Percentiles rank a stretch among this genome's conserved stretches.
phyloP scores from a whole-genome alignment of 2,113 vertebrate genomes.

The Actenoides lindsayi region DNA sequence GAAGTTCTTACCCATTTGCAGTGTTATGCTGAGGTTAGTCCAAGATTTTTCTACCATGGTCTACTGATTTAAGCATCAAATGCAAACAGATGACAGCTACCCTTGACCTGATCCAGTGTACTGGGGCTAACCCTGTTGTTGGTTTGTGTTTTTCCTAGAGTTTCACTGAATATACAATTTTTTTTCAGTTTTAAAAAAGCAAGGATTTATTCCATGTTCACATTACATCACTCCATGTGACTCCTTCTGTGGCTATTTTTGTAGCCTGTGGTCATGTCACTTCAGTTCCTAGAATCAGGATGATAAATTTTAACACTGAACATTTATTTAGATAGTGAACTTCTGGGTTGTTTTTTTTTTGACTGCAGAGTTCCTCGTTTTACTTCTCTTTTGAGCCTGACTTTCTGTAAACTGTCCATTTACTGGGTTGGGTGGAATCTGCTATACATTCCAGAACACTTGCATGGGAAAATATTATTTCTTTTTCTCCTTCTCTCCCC shows the following conservation, averaged over 20 bases:
- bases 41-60: background rate
- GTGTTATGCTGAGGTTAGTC: background rate
- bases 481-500: background rate
- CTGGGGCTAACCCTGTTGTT: background rate
- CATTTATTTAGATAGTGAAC: background rate
- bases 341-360: background rate
- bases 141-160: background rate
- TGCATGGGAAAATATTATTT: background rate
- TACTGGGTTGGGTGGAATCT: background rate
- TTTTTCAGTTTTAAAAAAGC: slow-evolving; percentile 30
- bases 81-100: background rate
- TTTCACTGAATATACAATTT: background rate
- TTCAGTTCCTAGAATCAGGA: slow-evolving; percentile 56
- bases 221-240: slow-evolving; percentile 54
- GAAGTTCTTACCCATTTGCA: background rate
- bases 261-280: slow-evolving; percentile 10
- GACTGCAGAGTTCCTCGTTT: slow-evolving; percentile 7
- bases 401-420: background rate
- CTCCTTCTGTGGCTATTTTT: slow-evolving; percentile 31
- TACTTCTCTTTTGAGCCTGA: slow-evolving; percentile 10
- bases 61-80: background rate
- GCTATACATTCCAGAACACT: background rate
- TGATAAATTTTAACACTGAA: slow-evolving; percentile 32
- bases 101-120: background rate
- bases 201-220: background rate